A percentile compares a stretch with the other conserved stretches of the same genome.
Conservation (phyloP, 2,113 vertebrate genomes). For the Cyprinodon tularosa region DNA sequence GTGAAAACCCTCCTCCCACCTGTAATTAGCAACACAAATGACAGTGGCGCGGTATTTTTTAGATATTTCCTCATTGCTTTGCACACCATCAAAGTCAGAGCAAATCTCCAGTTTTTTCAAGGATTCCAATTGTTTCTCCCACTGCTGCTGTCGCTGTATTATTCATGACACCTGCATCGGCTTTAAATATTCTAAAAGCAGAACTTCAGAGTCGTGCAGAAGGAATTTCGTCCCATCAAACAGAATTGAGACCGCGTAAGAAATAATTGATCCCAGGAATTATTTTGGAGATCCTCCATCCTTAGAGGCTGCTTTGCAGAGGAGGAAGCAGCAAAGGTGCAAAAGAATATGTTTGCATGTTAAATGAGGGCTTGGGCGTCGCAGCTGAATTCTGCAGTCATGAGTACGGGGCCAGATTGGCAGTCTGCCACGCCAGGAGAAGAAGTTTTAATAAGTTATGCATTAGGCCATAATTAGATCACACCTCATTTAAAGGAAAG, state of each 20-base stretch:
- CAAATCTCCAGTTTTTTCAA: slow-evolving; percentile 33
- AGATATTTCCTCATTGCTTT: slow-evolving; percentile 55
- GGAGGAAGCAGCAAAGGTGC: slow-evolving; percentile 64
- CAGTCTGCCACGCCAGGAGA: slow-evolving; percentile 68
- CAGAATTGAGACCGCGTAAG: slow-evolving; percentile 60
- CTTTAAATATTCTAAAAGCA: slow-evolving; percentile 25
- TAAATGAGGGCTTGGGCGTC: slow-evolving; percentile 52
- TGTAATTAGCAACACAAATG: background rate
- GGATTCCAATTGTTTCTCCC: slow-evolving; percentile 29
- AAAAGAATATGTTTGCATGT: slow-evolving; percentile 73
- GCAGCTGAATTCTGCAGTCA: slow-evolving; percentile 52
- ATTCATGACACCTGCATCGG: slow-evolving; percentile 22
- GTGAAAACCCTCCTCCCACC: background rate
- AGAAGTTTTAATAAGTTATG: slow-evolving; percentile 78
- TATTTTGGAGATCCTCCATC: slow-evolving; percentile 63
- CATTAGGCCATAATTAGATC: slow-evolving; percentile 78
- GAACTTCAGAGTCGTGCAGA: slow-evolving; percentile 25
- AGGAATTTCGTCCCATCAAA: slow-evolving; percentile 54
- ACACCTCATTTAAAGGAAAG: slow-evolving; percentile 76
- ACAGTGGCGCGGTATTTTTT: background rate
- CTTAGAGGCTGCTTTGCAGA: slow-evolving; percentile 35
- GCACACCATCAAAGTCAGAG: slow-evolving; percentile 56
- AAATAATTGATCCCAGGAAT: slow-evolving; percentile 70
- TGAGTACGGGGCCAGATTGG: slow-evolving; percentile 67
- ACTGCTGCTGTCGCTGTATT: background rate